A percentile compares a stretch with the other conserved stretches of the same genome.
phyloP scores from a whole-genome alignment of 92 coral and sea anemone species.

The Virgularia gustaviana region DNA sequence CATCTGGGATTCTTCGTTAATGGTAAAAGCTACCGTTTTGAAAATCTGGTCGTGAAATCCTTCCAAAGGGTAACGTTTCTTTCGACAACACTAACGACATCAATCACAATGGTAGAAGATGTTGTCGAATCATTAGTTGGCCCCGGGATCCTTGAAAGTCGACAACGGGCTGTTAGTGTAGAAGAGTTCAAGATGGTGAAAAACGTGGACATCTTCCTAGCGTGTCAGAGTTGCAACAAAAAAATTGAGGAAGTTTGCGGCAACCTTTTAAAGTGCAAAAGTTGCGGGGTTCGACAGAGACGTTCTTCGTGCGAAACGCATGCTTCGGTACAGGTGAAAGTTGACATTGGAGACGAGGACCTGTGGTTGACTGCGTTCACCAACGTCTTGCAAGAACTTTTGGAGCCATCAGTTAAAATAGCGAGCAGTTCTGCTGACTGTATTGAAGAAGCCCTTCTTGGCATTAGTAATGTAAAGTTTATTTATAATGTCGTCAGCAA shows the following conservation, averaged over 20 bases:
- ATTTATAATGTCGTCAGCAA: constrained; percentile 46
- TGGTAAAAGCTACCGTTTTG: constrained; percentile 53
- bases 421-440: constrained; percentile 44
- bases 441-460: constrained; percentile 53
- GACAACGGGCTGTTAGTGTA: constrained; percentile 50
- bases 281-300: constrained; percentile 54
- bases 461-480: constrained; percentile 41
- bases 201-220: constrained; percentile 51
- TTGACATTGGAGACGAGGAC: constrained; percentile 15
- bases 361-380: constrained; percentile 61
- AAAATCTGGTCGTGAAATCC: constrained; percentile 54
- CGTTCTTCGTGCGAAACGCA: not conserved
- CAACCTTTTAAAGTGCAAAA: constrained; percentile 54
- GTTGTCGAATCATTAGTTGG: constrained; percentile 45
- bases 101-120: constrained; percentile 37
- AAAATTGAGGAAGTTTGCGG: constrained; percentile 49
- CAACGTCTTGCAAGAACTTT: constrained; percentile 37
- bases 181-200: constrained; percentile 29
- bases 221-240: constrained; percentile 58
- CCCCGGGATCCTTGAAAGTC: constrained; percentile 39
- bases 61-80: constrained; percentile 54
- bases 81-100: constrained; percentile 48
- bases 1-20: constrained; percentile 50
- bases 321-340: constrained; percentile 4
- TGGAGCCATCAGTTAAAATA: constrained; percentile 36